Conservation (phyloP, 1,140 invertebrate genomes). For the Drosophila obscura region DNA sequence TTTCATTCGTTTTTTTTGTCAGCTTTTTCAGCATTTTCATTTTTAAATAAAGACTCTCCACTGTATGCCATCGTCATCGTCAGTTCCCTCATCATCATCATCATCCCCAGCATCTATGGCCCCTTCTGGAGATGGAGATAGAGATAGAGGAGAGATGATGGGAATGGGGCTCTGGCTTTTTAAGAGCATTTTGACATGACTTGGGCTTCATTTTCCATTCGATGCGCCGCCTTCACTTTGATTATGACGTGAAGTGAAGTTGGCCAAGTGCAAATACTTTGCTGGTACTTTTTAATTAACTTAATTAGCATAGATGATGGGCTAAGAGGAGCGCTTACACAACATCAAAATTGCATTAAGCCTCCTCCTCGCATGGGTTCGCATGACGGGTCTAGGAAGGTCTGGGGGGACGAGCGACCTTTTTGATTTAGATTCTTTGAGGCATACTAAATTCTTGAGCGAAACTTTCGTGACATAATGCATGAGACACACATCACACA, state of each 20-base stretch:
- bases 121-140: no score
- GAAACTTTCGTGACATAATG: constrained; percentile 43
- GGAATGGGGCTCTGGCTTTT: constrained; percentile 53
- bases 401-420: neutral
- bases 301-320: constrained; percentile 81
- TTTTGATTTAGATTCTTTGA: constrained; percentile 50
- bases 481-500: constrained; percentile 23
- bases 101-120: constrained; percentile 22
- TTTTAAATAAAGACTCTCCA: constrained; percentile 60
- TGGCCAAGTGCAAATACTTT: constrained; percentile 81
- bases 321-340: constrained; percentile 75
- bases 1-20: constrained; percentile 30
- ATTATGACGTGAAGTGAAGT: constrained; percentile 81
- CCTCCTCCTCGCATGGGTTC: constrained; percentile 10
- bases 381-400: constrained; percentile 7
- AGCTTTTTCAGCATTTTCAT: constrained; percentile 37
- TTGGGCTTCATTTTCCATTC: constrained; percentile 72
- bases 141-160: no score
- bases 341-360: constrained; percentile 81
- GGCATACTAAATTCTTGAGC: constrained; percentile 44
- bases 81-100: constrained; percentile 22
- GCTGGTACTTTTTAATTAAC: constrained; percentile 82
- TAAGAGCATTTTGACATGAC: constrained; percentile 80
- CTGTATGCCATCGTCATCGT: constrained; percentile 43
- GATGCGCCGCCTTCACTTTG: constrained; percentile 74